Evolutionary conservation across 2,888 invertebrate species (phyloP), one percentile per base, ranked within the genome.

Genomic region (Anticlea derivata): DNA sequence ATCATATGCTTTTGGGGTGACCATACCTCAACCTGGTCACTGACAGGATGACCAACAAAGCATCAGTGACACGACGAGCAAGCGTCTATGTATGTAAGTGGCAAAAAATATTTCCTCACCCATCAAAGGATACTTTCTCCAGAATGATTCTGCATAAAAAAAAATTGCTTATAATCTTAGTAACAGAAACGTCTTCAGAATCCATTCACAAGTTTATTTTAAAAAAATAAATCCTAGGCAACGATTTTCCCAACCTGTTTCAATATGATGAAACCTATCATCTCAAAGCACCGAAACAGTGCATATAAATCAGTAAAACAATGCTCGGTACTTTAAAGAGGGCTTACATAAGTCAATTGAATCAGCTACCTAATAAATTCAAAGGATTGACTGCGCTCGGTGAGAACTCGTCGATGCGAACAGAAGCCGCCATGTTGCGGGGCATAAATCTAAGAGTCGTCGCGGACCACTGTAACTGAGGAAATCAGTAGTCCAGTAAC

Each of bases 371-470:
- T 84, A 86, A 88, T 88, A 88, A 88, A 87, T 88, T 86, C 81
- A 83, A 81, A 80, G 80, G 78, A 77, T 75, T 83, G 85, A 83
- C 83, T 81, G 69, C 64, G 61, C 40, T 68, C 83, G 83, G 86
- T 87, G 87, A 88, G 86, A 88, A 86, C 75, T 80, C 78, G 75
- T 83, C 76, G 83, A 78, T 83, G 80, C 50, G 24, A 50, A 82
- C 86, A 83, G 86, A 80, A 86, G 88, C 86, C 83, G 86, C 79
- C 76, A 75, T 65, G 73, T 79, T 78, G 82, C 74, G 67, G 73
- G 62, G 75, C 78, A 89, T 89, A 89, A 89, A 89, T 89, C 89
- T 87, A 85, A 73, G 72, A 80, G 68, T 63, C 66, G 61, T 66
- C 66, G 60, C 6, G 7, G 29, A 23, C 6, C 39, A 44, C 4